Conservation (phyloP, 1,140 invertebrate species). For the Atta texana region DNA sequence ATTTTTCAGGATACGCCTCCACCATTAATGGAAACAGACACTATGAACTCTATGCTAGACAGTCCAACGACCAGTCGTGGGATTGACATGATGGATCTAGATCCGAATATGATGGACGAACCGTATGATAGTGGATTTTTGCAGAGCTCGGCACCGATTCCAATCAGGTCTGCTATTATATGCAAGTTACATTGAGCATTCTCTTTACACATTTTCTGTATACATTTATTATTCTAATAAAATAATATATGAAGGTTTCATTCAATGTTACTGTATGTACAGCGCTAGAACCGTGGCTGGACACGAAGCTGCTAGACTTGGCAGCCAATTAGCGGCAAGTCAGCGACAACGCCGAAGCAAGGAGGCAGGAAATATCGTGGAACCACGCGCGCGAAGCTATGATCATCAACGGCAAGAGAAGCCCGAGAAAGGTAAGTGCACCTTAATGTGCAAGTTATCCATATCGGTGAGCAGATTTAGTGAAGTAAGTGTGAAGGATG, state of each 20-base stretch:
- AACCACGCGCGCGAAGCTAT: conserved; percentile 88
- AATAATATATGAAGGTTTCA: not conserved
- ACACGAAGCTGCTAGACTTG: conserved; percentile 91
- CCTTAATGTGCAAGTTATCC: not conserved
- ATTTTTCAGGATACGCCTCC: conserved; percentile 78
- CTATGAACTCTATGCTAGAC: conserved; percentile 79
- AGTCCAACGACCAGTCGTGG: conserved; percentile 83
- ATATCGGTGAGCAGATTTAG: conserved; percentile 30
- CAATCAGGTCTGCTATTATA: conserved; percentile 80
- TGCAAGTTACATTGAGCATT: not conserved
- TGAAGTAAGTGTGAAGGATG: conserved; percentile 41
- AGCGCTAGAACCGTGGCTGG: conserved; percentile 91
- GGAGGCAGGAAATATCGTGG: conserved; percentile 83
- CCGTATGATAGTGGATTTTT: conserved; percentile 85
- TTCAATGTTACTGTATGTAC: conserved; percentile 51
- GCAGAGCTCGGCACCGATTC: conserved; percentile 85
- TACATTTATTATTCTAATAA: not conserved
- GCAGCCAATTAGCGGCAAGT: conserved; percentile 89
- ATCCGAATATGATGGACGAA: conserved; percentile 85
- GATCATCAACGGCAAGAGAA: conserved; percentile 88
- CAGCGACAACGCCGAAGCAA: conserved; percentile 85
- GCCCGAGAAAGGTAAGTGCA: conserved; percentile 87
- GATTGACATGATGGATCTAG: conserved; percentile 85
- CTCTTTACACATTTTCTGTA: not conserved
- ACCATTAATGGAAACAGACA: conserved; percentile 79